Base-by-base conservation (phyloP, 1,140 invertebrate genomes). In the Drosophila aff. region DNA sequence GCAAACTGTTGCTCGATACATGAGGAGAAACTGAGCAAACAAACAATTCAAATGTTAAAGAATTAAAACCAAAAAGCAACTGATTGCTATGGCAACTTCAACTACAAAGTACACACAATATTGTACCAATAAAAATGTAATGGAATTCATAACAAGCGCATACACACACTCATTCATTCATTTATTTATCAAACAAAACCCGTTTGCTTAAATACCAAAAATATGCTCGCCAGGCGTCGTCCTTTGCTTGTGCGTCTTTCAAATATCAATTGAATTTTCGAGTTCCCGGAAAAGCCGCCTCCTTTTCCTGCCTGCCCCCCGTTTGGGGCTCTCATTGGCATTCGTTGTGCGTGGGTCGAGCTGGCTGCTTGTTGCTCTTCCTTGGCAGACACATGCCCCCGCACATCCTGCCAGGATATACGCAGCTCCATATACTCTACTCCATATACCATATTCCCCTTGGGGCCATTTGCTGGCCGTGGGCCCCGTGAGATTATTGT, bases 331-430 rank as follows among this genome's bases (percentile, higher is more conserved):
- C 16, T 77, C 75, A 68, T 76, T 76, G 53, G 36, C 38, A 77
- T 77, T 26, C 68, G 23, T 3, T 3, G 47, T 55, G 62, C 62
- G 63, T 68, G 75, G 55, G 28, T 16, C 9, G 63, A 38, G 5
- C 71, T 41, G 10, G 41, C 10, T 44, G 71, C 75, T 76, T 76
- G 23, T 77, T 76, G 55, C 72, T 77, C 16, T 33, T 58, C 23
- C 16, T 6, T 52, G 55, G 28, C 16, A 36, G n/a, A 26, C 16
- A 50, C 36, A 53, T 36, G 36, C 36, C 21, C 53, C 53, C 36
- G 53, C 41, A 60, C 28, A 61, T 61, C 28, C 44, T 57, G 36
- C 21, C 52, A 16, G 53, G 53, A 40, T 57, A 40, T 57, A n/a
- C 3, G n/a, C 4, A 10, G 21, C 23, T 16, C 31, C 21, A 33